Evolutionary conservation across 2,113 vertebrate species (phyloP).

Genomic region (Gracilinanus agilis): DNA sequence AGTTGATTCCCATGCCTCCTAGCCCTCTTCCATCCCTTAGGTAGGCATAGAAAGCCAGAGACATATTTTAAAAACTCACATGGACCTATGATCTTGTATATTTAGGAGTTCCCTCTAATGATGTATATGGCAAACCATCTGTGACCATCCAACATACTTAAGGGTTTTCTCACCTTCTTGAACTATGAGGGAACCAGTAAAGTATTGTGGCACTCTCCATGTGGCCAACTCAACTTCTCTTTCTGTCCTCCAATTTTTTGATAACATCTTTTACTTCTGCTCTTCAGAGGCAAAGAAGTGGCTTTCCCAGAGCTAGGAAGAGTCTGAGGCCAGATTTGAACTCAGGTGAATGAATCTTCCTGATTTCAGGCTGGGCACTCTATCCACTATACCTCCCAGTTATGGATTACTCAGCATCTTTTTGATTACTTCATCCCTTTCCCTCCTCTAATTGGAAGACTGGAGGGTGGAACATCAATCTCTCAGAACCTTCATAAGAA

Average conservation of each 20-base stretch:
- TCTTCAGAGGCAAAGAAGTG: background rate
- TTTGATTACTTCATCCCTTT: too few relatives aligned
- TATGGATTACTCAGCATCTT: too few relatives aligned
- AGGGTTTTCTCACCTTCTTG: background rate
- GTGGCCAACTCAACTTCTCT: background rate
- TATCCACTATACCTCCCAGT: too few relatives aligned
- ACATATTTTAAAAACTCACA: background rate
- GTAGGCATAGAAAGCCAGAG: background rate
- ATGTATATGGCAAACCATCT: background rate
- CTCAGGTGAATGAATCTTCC: too few relatives aligned
- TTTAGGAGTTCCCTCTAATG: background rate
- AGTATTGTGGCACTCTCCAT: background rate
- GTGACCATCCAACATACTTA: background rate
- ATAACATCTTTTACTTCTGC: background rate
- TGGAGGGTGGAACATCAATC: too few relatives aligned
- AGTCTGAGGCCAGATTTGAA: too few relatives aligned
- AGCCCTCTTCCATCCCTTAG: background rate
- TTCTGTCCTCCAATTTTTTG: background rate
- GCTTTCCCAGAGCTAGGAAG: too few relatives aligned
- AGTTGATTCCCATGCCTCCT: background rate
- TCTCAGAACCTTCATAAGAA: too few relatives aligned
- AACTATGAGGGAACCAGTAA: background rate
- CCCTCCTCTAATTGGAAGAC: too few relatives aligned
- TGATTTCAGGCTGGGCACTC: too few relatives aligned
- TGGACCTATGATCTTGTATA: background rate